Conservation (phyloP, 1,140 invertebrate species). For the Drosophila busckii region DNA sequence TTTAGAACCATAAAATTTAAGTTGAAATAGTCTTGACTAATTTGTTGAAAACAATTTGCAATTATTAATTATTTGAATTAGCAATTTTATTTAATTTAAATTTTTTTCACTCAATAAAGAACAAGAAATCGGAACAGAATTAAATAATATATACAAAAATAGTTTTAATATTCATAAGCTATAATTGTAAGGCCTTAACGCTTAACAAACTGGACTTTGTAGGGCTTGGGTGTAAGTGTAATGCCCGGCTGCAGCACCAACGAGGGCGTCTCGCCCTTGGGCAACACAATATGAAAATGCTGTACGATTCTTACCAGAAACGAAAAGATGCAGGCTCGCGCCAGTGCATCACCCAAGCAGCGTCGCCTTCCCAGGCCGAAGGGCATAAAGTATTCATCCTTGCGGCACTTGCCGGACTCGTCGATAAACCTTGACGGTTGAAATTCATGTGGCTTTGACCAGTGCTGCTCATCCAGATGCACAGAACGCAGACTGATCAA, state of each 20-base stretch:
- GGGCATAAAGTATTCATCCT: conserved; percentile 81
- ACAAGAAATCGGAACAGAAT: conserved; percentile 29
- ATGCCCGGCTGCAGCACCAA: conserved; percentile 68
- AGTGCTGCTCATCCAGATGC: conserved; percentile 83
- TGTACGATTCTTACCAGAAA: conserved; percentile 86
- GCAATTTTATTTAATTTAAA: conserved; percentile 31
- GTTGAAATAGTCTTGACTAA: conserved; percentile 46
- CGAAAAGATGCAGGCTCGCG: conserved; percentile 86
- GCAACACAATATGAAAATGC: conserved; percentile 78
- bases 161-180: background rate
- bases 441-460: conserved; percentile 85
- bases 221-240: conserved; percentile 73
- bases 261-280: conserved; percentile 48
- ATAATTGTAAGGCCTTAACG: conserved; percentile 17
- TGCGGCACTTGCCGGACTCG: conserved; percentile 50
- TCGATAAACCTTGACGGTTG: conserved; percentile 86
- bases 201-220: conserved; percentile 69
- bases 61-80: conserved; percentile 27
- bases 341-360: conserved; percentile 88
- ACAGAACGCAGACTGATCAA: conserved; percentile 84
- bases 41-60: conserved; percentile 42
- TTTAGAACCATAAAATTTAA: conserved; percentile 23
- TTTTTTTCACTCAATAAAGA: conserved; percentile 51
- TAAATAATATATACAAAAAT: background rate
- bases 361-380: conserved; percentile 87